Conservation (phyloP, 1,140 invertebrate genomes). For the Ceratina japonica region DNA sequence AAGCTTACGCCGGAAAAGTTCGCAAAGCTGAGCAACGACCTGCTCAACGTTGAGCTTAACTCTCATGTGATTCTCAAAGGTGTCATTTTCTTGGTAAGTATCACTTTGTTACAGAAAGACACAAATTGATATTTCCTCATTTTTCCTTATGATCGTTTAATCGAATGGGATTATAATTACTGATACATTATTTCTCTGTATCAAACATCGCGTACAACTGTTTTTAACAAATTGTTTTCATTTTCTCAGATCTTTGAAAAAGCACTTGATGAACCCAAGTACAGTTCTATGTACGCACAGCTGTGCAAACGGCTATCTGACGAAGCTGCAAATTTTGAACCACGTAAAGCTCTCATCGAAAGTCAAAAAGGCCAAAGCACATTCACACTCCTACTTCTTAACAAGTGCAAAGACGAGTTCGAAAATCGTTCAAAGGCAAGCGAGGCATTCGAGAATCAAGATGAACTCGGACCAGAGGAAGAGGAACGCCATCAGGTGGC, state of each 20-base stretch:
- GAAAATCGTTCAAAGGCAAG: constrained; percentile 90
- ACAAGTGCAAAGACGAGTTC: constrained; percentile 96
- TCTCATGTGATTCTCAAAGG: constrained; percentile 96
- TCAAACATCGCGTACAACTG: too few species aligned
- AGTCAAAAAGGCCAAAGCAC: constrained; percentile 82
- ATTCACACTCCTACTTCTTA: constrained; percentile 93
- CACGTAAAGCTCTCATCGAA: constrained; percentile 80
- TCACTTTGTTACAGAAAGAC: too few species aligned
- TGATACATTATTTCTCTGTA: too few species aligned
- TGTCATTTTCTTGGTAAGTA: constrained; percentile 92
- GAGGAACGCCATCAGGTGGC: constrained; percentile 93
- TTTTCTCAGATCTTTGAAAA: constrained; percentile 95
- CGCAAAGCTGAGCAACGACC: constrained; percentile 98
- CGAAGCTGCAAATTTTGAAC: constrained; percentile 98
- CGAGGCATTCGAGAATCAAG: constrained; percentile 85
- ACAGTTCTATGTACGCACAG: constrained; percentile 99
- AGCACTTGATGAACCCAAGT: constrained; percentile 99
- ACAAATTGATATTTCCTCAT: too few species aligned
- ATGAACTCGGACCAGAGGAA: constrained; percentile 87
- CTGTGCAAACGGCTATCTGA: constrained; percentile 98
- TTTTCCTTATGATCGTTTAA: too few species aligned
- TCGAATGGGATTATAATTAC: too few species aligned
- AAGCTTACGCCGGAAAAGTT: constrained; percentile 99
- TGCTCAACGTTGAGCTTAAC: constrained; percentile 96
- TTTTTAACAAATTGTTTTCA: constrained; percentile 24